These are phyloP conservation scores for Delichon dasypus DNA, from an alignment of 2,797 vertebrate species.

Conservation along the genomic window DNA sequence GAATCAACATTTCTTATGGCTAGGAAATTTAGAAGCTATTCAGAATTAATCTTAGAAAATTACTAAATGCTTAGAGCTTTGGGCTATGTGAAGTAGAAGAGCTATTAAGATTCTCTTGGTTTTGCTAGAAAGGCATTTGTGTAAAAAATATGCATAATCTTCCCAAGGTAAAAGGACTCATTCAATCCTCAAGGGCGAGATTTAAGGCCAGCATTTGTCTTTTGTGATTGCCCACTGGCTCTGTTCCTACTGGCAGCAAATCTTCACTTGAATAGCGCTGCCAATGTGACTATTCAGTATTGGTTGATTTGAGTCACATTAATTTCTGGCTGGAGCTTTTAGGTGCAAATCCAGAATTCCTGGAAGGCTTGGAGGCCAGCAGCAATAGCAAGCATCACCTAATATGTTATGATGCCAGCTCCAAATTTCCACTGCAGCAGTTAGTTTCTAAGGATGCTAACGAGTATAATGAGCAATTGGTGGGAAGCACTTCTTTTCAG, in stretches of 20 bases:
- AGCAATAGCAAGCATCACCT: conserved; percentile 9
- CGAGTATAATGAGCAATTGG: neutral
- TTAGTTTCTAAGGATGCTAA: conserved; percentile 2
- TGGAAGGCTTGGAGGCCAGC: conserved; percentile 33
- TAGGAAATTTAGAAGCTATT: neutral
- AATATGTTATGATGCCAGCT: neutral
- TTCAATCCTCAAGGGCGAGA: neutral
- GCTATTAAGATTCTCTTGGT: neutral
- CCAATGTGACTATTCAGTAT: neutral
- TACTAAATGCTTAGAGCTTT: neutral
- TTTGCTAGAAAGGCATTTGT: conserved; percentile 7
- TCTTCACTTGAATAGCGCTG: neutral
- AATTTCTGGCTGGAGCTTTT: conserved; percentile 41
- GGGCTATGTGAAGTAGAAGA: neutral
- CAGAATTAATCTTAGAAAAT: neutral
- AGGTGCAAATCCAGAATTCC: conserved; percentile 46
- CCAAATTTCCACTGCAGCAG: neutral
- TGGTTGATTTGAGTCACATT: neutral
- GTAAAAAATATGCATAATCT: conserved; percentile 21
- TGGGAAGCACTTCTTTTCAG: neutral
- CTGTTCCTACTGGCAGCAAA: neutral
- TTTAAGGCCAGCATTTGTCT: conserved; percentile 32
- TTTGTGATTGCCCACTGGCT: neutral
- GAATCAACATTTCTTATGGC: neutral
- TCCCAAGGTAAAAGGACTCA: conserved; percentile 12